A percentile compares a stretch with the other conserved stretches of the same genome.
Conservation (phyloP, 1,140 invertebrate genomes). For the Drosophila erecta region DNA sequence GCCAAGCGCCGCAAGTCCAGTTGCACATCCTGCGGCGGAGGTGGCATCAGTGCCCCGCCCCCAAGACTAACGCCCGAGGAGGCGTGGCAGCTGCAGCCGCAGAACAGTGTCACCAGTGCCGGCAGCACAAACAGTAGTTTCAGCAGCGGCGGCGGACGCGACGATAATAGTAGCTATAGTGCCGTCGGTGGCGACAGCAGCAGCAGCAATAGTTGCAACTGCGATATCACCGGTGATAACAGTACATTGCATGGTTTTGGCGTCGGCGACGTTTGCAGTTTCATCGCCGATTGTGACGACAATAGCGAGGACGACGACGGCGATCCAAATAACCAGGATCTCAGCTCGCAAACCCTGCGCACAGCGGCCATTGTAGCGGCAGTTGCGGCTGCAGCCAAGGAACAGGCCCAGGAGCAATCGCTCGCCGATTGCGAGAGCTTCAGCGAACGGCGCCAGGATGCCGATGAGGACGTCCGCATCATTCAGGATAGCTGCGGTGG, state of each 20-base stretch:
- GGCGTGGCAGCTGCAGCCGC: constrained; percentile 69
- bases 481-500: constrained; percentile 43
- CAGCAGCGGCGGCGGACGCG: constrained; percentile 60
- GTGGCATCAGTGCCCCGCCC: constrained; percentile 14
- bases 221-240: constrained; percentile 79
- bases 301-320: constrained; percentile 53
- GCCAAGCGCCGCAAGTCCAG: constrained; percentile 65
- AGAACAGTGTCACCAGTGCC: constrained; percentile 71
- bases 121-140: constrained; percentile 73
- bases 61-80: constrained; percentile 66
- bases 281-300: constrained; percentile 66
- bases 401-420: constrained; percentile 37
- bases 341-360: constrained; percentile 71
- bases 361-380: constrained; percentile 72
- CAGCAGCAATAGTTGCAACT: constrained; percentile 81
- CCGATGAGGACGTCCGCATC: constrained; percentile 52
- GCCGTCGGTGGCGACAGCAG: constrained; percentile 73
- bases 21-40: constrained; percentile 63
- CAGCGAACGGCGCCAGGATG: constrained; percentile 67
- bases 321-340: constrained; percentile 51
- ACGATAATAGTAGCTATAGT: constrained; percentile 72
- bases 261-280: constrained; percentile 74
- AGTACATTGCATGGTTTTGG: constrained; percentile 76
- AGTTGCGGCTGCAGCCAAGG: constrained; percentile 67
- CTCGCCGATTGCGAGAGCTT: constrained; percentile 66